These are phyloP conservation scores for Pyrocoelia pectoralis DNA, from an alignment of 2,888 invertebrate genomes.

Conservation along the genomic window DNA sequence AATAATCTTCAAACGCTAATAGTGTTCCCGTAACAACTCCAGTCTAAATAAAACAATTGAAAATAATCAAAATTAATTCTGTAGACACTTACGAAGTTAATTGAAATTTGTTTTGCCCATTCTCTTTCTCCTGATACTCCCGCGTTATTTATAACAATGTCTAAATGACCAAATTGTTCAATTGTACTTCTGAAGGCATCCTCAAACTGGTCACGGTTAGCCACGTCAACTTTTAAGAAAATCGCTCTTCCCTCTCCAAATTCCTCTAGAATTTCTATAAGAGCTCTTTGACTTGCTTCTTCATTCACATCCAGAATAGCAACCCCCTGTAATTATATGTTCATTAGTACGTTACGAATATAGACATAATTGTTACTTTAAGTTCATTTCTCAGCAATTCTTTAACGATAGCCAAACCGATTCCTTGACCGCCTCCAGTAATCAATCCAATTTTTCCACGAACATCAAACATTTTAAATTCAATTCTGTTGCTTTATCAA, in stretches of 20 bases:
- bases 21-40: background rate
- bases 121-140: constrained; percentile 32
- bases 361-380: too few species aligned
- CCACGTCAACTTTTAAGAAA: constrained; percentile 76
- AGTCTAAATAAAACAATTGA: too few species aligned
- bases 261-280: constrained; percentile 67
- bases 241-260: constrained; percentile 74
- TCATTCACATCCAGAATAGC: constrained; percentile 74
- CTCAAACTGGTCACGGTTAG: constrained; percentile 75
- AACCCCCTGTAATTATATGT: constrained; percentile 61
- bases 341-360: too few species aligned
- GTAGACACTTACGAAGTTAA: constrained; percentile 35
- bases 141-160: constrained; percentile 40
- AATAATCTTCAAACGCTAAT: constrained; percentile 9
- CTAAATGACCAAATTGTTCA: constrained; percentile 16
- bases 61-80: too few species aligned
- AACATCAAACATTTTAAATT: too few species aligned
- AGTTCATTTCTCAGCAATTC: constrained; percentile 71
- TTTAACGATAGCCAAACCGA: constrained; percentile 73
- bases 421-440: constrained; percentile 77
- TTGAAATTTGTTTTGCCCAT: constrained; percentile 39
- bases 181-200: background rate
- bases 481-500: too few species aligned
- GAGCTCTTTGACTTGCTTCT: constrained; percentile 70
- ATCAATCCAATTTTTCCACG: constrained; percentile 76